Evolutionary conservation across 2,888 invertebrate species (phyloP).

Genomic region (Diarsia rubi): DNA sequence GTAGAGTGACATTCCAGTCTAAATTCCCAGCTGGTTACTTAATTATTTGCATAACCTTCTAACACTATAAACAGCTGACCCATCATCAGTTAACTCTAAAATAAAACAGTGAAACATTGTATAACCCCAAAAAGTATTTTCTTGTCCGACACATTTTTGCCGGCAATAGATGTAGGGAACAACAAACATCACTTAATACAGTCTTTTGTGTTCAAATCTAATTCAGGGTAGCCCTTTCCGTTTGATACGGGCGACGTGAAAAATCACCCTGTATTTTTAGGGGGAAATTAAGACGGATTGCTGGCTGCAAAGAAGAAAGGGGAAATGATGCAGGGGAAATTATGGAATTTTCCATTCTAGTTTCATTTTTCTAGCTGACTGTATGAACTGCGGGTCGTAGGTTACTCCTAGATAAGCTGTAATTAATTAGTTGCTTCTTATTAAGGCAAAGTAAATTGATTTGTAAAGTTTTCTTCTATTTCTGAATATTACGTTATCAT

Average conservation of each 20-base stretch:
- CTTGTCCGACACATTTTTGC: conserved; percentile 61
- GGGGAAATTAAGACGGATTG: conserved; percentile 58
- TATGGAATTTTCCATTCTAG: not conserved
- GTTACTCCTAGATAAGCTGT: conserved; percentile 2
- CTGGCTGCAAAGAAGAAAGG: conserved; percentile 37
- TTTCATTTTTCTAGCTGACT: not conserved
- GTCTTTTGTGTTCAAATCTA: conserved; percentile 69
- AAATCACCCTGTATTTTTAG: conserved; percentile 59
- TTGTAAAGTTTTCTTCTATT: not conserved
- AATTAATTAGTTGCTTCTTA: conserved; percentile 21
- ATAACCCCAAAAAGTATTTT: conserved; percentile 62
- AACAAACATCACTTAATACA: conserved; percentile 68
- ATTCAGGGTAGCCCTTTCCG: conserved; percentile 61
- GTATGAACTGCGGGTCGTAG: not conserved
- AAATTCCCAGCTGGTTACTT: not conserved
- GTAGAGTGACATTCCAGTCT: not conserved
- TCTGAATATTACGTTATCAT: not conserved
- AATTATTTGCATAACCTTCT: conserved; percentile 21
- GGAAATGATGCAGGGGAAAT: conserved; percentile 23
- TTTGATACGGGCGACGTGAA: conserved; percentile 59
- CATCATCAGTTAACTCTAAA: conserved; percentile 40
- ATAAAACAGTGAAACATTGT: conserved; percentile 52
- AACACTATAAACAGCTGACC: conserved; percentile 26
- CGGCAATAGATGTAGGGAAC: conserved; percentile 59
- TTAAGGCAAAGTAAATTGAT: not conserved